Conservation (phyloP, 2,797 vertebrate genomes). For the Naso thynnoides region DNA sequence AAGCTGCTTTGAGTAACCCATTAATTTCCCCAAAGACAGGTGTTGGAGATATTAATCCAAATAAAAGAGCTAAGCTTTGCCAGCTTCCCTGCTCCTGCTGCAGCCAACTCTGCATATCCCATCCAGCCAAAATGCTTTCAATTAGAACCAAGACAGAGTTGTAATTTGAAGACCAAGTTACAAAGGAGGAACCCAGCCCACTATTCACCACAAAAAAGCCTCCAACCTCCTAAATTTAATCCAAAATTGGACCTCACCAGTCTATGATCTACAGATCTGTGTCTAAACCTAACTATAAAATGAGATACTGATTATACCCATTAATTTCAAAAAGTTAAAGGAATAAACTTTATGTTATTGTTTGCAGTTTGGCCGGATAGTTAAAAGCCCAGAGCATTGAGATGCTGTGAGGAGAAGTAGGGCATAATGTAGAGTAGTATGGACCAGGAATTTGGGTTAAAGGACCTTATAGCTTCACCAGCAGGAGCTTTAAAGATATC, state of each 20-base stretch:
- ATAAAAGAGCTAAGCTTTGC: conserved; percentile 58
- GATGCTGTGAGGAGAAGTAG: background rate
- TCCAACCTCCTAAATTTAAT: conserved; percentile 37
- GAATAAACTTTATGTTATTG: background rate
- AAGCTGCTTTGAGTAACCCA: conserved; percentile 71
- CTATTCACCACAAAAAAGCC: conserved; percentile 37
- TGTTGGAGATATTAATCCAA: conserved; percentile 76
- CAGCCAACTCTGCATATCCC: conserved; percentile 49
- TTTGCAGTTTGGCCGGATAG: conserved; percentile 5
- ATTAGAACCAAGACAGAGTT: conserved; percentile 59
- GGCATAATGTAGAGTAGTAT: conserved; percentile 11
- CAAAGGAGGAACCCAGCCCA: conserved; percentile 39
- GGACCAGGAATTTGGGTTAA: conserved; percentile 31
- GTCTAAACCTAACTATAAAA: conserved; percentile 11
- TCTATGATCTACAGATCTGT: conserved; percentile 18
- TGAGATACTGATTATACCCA: conserved; percentile 6
- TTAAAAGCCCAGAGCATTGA: background rate
- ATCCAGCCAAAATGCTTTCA: conserved; percentile 64
- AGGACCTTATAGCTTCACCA: conserved; percentile 29
- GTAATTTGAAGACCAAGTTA: conserved; percentile 61
- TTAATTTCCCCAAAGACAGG: conserved; percentile 77
- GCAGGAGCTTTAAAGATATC: conserved; percentile 39
- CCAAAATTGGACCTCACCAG: conserved; percentile 21
- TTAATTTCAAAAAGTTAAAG: conserved; percentile 2
- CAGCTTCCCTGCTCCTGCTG: conserved; percentile 45